Percentiles rank a stretch among this genome's conserved stretches.
These are phyloP conservation scores for Callosobruchus maculatus DNA, from an alignment of 2,888 invertebrate genomes.

Conservation along the genomic window DNA sequence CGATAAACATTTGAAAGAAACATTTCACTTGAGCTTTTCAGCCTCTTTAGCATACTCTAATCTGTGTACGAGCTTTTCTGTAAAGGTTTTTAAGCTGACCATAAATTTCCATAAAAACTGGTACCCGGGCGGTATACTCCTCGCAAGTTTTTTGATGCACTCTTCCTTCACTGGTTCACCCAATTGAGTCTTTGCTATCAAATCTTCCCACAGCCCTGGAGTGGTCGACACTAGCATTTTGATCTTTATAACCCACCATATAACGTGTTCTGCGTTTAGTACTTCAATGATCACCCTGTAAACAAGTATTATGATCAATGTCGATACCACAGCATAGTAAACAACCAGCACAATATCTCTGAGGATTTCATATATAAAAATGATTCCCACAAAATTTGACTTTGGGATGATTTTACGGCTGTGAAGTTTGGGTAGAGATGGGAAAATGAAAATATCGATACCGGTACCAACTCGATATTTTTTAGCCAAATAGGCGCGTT, in stretches of 20 bases:
- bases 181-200: slow-evolving; percentile 8
- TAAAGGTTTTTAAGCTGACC: not conserved
- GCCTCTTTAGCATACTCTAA: not conserved
- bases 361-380: too few relatives aligned
- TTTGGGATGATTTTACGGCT: too few relatives aligned
- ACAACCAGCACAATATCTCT: too few relatives aligned
- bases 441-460: too few relatives aligned
- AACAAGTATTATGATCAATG: too few relatives aligned
- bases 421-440: too few relatives aligned
- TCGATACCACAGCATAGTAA: too few relatives aligned
- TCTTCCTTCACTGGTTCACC: slow-evolving; percentile 14
- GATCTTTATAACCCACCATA: slow-evolving; percentile 19
- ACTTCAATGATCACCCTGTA: slow-evolving; percentile 19
- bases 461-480: too few relatives aligned
- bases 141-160: slow-evolving; percentile 16
- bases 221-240: slow-evolving; percentile 8
- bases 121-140: slow-evolving; percentile 1
- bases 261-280: slow-evolving; percentile 10
- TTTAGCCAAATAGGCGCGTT: too few relatives aligned
- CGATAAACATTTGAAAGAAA: too few relatives aligned
- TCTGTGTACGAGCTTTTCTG: not conserved
- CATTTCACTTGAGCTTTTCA: not conserved
- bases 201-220: slow-evolving; percentile 9
- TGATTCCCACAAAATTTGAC: too few relatives aligned
- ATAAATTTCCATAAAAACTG: not conserved